phyloP scores from a whole-genome alignment of 2,797 vertebrate genomes.

The Enteromius treurensis region DNA sequence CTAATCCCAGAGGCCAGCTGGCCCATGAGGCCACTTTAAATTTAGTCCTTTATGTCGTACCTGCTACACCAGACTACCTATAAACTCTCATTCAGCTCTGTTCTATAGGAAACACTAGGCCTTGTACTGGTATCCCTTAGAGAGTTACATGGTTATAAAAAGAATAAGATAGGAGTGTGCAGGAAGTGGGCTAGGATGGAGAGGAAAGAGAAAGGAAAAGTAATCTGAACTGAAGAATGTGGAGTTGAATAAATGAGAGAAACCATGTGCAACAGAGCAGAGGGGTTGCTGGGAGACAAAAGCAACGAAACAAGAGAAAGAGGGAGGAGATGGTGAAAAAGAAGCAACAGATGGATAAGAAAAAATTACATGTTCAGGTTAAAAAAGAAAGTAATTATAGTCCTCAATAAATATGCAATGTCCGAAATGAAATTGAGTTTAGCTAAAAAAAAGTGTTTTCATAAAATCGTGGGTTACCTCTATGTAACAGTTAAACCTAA shows the following conservation, averaged over 20 bases:
- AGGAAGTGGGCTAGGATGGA: slow-evolving; percentile 12
- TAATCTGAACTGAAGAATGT: slow-evolving; percentile 12
- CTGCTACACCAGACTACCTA: not conserved
- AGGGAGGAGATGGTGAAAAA: not conserved
- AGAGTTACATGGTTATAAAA: not conserved
- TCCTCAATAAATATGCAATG: not conserved
- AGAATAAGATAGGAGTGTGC: not conserved
- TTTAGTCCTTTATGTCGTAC: not conserved
- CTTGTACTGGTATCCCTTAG: not conserved
- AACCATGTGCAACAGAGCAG: slow-evolving; percentile 21
- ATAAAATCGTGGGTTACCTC: not conserved
- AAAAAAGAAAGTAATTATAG: not conserved
- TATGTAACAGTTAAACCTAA: not conserved
- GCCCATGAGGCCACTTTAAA: slow-evolving; percentile 3
- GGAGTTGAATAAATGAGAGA: slow-evolving; percentile 22
- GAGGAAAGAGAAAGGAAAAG: not conserved
- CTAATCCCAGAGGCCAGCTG: slow-evolving; percentile 4
- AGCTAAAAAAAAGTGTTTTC: not conserved
- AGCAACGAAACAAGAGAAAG: slow-evolving; percentile 9
- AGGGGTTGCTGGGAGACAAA: slow-evolving; percentile 51
- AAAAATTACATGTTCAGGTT: not conserved
- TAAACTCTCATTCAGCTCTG: not conserved
- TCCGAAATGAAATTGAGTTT: not conserved
- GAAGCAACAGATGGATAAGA: slow-evolving; percentile 11
- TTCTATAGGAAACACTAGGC: not conserved